These are phyloP conservation scores for Donacobius atricapilla DNA, from an alignment of 2,113 vertebrate species.

Conservation along the genomic window DNA sequence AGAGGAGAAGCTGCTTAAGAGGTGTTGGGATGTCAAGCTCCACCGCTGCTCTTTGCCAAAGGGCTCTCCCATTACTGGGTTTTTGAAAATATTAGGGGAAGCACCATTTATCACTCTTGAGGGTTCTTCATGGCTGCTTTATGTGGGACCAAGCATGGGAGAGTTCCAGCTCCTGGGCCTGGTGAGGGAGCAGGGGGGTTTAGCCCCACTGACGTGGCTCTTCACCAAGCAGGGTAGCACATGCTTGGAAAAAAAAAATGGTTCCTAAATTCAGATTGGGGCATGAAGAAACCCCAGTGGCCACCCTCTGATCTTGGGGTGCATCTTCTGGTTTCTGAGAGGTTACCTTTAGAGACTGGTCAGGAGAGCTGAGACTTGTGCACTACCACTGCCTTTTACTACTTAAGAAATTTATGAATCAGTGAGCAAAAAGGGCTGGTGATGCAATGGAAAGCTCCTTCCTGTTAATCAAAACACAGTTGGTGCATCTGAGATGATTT, in stretches of 20 bases:
- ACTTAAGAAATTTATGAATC: not conserved
- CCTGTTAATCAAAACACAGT: conserved; percentile 47
- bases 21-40: not conserved
- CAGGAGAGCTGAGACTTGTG: not conserved
- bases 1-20: not conserved
- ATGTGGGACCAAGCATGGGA: not conserved
- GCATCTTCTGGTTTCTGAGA: not conserved
- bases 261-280: not conserved
- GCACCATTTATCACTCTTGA: not conserved
- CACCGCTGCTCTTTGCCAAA: not conserved
- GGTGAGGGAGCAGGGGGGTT: not conserved
- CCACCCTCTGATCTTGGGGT: not conserved
- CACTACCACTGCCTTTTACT: not conserved
- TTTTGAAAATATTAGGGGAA: not conserved
- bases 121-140: not conserved
- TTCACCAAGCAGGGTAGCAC: not conserved
- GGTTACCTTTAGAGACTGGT: not conserved
- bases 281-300: not conserved
- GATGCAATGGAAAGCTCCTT: conserved; percentile 37
- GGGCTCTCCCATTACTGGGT: not conserved
- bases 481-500: conserved; percentile 31
- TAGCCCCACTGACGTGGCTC: not conserved
- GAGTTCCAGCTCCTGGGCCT: not conserved
- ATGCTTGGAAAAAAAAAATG: accelerated
- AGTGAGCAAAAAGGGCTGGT: not conserved